phyloP scores from a whole-genome alignment of 2,113 vertebrate genomes.

The Gorsachius goisagi region DNA sequence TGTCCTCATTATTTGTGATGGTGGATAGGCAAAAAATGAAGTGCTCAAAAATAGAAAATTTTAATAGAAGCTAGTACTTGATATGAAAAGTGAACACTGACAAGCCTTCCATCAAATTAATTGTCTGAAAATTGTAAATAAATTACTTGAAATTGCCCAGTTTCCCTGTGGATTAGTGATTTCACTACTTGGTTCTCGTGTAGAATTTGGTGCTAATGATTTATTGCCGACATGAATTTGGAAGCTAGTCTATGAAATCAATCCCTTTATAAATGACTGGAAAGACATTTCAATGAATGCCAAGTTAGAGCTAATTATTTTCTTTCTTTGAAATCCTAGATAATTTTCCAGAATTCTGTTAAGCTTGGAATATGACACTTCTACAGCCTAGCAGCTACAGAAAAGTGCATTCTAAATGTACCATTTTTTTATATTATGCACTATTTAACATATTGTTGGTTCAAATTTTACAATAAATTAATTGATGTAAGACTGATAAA shows the following conservation, averaged over 20 bases:
- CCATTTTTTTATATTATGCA: not conserved
- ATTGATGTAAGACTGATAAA: not conserved
- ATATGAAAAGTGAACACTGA: not conserved
- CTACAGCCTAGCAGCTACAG: not conserved
- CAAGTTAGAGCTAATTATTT: not conserved
- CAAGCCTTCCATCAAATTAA: not conserved
- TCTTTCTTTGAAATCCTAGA: not conserved
- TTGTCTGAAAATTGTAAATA: not conserved
- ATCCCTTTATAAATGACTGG: not conserved
- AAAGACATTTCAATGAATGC: not conserved
- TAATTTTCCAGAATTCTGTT: not conserved
- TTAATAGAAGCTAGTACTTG: not conserved
- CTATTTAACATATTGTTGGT: not conserved
- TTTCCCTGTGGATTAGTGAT: not conserved
- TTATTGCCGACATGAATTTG: not conserved
- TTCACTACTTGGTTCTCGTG: not conserved
- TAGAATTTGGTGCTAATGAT: not conserved
- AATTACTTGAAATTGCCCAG: not conserved
- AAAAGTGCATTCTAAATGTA: not conserved
- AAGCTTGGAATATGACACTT: not conserved
- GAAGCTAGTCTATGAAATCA: conserved; percentile 1
- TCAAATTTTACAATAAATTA: not conserved
- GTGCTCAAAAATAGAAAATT: not conserved
- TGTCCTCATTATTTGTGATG: not conserved
- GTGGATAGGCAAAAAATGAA: not conserved